A percentile compares a stretch with the other conserved stretches of the same genome.
Evolutionary conservation across 2,888 invertebrate species (phyloP).

Genomic region (Sarcophaga subvicina): DNA sequence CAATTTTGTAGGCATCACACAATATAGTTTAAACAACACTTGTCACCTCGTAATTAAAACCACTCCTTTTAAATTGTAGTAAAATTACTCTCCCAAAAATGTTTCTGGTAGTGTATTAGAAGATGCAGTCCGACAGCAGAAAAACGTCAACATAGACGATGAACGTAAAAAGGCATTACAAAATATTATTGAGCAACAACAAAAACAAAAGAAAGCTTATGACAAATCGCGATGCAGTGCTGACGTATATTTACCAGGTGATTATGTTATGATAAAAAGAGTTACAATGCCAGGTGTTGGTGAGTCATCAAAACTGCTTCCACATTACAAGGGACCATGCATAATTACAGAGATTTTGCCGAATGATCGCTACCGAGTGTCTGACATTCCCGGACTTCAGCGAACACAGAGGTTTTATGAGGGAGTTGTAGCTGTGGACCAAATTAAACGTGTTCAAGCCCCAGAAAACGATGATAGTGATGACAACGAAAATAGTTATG

Average conservation of each 20-base stretch:
- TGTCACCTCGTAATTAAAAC: slow-evolving; percentile 44
- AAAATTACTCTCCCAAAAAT: slow-evolving; percentile 56
- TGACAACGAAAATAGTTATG: background rate
- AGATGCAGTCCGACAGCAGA: slow-evolving; percentile 35
- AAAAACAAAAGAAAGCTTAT: slow-evolving; percentile 54
- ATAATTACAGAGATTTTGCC: slow-evolving; percentile 7
- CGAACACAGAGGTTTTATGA: slow-evolving; percentile 25
- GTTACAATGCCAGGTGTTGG: slow-evolving; percentile 14
- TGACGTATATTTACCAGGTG: slow-evolving; percentile 62
- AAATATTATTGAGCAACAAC: slow-evolving; percentile 16
- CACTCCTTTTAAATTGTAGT: slow-evolving; percentile 68
- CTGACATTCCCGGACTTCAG: slow-evolving; percentile 18
- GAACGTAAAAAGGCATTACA: no score
- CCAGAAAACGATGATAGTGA: slow-evolving; percentile 1
- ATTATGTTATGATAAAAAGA: slow-evolving; percentile 72
- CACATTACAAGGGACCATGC: slow-evolving; percentile 15
- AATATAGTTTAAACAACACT: slow-evolving; percentile 70
- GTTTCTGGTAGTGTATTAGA: slow-evolving; percentile 25
- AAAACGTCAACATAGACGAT: no score
- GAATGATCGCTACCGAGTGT: slow-evolving; percentile 36
- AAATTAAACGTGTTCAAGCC: slow-evolving; percentile 11
- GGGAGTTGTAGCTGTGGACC: slow-evolving; percentile 27
- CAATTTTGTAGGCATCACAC: slow-evolving; percentile 66
- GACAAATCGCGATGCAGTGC: slow-evolving; percentile 41
- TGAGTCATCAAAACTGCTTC: slow-evolving; percentile 22